Conservation (phyloP, 2,797 vertebrate species). For the Botia kubotai region DNA sequence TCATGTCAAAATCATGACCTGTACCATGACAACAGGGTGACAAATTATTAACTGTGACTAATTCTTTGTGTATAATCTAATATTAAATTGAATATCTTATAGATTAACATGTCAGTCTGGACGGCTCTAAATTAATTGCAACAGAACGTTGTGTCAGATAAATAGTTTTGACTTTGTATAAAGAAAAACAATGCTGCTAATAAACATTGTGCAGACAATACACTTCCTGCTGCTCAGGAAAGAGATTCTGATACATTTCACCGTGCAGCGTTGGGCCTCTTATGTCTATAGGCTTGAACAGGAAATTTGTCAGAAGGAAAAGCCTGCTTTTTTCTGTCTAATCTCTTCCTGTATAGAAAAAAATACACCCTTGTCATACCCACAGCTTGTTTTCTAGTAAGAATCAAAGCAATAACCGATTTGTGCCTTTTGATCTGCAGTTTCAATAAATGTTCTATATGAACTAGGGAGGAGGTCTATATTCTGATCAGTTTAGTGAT, state of each 20-base stretch:
- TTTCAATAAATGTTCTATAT: too few relatives aligned
- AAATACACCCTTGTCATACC: not conserved
- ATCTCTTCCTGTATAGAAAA: not conserved
- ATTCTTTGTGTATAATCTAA: slow-evolving; percentile 1
- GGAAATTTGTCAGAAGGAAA: not conserved
- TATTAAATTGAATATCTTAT: not conserved
- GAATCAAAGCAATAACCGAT: not conserved
- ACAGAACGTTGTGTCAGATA: not conserved
- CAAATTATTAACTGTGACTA: slow-evolving; percentile 5
- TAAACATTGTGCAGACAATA: not conserved
- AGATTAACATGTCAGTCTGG: not conserved
- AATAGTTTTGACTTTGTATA: not conserved
- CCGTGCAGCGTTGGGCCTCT: not conserved
- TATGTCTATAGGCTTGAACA: not conserved
- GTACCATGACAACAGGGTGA: slow-evolving; percentile 62
- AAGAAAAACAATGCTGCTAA: not conserved
- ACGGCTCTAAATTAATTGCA: too few relatives aligned
- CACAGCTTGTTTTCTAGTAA: not conserved
- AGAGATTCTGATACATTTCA: not conserved
- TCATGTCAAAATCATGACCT: slow-evolving; percentile 79
- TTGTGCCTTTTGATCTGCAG: not conserved
- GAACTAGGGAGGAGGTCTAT: too few relatives aligned
- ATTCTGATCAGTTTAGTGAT: too few relatives aligned
- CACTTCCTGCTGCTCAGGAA: not conserved
- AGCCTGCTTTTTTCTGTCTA: not conserved